Evolutionary conservation across 2,113 vertebrate species (phyloP).

Genomic region (Potamarius usumacintae): DNA sequence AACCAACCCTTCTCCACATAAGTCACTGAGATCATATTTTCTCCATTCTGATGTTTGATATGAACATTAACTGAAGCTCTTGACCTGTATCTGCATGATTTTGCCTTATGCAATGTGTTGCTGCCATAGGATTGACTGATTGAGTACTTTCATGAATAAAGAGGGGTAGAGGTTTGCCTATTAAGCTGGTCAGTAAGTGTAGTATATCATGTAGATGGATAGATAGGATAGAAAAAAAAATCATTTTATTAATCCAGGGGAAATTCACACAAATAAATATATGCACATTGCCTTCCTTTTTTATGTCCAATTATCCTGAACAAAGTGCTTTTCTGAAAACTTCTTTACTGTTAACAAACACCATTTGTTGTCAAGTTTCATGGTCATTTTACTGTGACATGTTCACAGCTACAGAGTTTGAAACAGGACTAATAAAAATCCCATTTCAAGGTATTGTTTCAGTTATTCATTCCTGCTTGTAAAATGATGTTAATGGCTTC

Average conservation of each 20-base stretch:
- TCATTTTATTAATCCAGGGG: neutral
- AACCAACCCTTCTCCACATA: neutral
- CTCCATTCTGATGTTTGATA: neutral
- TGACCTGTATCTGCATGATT: neutral
- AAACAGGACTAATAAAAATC: neutral
- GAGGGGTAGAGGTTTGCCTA: neutral
- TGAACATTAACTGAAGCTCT: neutral
- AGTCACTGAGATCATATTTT: neutral
- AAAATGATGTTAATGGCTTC: conserved; percentile 59
- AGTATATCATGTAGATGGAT: neutral
- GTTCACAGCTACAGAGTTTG: neutral
- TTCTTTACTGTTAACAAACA: neutral
- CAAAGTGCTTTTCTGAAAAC: too few relatives aligned
- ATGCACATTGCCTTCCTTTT: neutral
- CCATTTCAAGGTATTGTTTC: conserved; percentile 20
- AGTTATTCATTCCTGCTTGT: conserved; percentile 50
- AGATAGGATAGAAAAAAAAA: neutral
- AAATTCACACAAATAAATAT: neutral
- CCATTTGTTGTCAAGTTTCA: neutral
- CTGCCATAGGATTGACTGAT: neutral
- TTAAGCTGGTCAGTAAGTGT: too few relatives aligned
- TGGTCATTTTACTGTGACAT: neutral
- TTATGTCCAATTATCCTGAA: too few relatives aligned
- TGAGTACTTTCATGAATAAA: neutral
- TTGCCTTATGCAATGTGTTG: neutral